phyloP scores from a whole-genome alignment of 2,888 invertebrate genomes.

The Cinara cedri region DNA sequence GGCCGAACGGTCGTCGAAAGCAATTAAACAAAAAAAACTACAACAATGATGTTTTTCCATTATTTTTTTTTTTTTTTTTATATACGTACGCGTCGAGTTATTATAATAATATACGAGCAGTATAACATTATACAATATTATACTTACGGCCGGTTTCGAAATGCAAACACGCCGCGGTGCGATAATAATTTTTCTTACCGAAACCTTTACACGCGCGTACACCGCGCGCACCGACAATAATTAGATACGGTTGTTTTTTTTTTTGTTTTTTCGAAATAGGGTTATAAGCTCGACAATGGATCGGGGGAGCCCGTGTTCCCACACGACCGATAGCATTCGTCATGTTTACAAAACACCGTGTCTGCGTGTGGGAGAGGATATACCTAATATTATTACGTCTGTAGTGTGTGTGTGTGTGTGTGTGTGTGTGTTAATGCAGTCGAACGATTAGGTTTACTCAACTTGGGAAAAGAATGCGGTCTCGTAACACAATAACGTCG shows the following conservation, averaged over 20 bases:
- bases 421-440: constrained; percentile 15
- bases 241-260: constrained; percentile 26
- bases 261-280: constrained; percentile 29
- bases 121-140: too few species aligned
- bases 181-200: constrained; percentile 11
- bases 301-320: constrained; percentile 10
- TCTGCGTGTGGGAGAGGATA: constrained; percentile 2
- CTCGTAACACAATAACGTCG: constrained; percentile 7
- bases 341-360: constrained; percentile 34
- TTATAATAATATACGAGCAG: too few species aligned
- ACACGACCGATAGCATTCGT: constrained; percentile 34
- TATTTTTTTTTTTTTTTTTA: too few species aligned
- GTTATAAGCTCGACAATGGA: constrained; percentile 43
- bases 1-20: too few species aligned
- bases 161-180: constrained; percentile 7
- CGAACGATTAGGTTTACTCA: constrained; percentile 45
- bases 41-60: too few species aligned
- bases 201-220: too few species aligned
- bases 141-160: background rate
- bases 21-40: too few species aligned
- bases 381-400: too few species aligned
- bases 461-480: constrained; percentile 50
- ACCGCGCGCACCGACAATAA: background rate
- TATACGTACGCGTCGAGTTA: too few species aligned
- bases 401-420: background rate